Conservation (phyloP, 2,888 invertebrate species). For the Arge pagana region DNA sequence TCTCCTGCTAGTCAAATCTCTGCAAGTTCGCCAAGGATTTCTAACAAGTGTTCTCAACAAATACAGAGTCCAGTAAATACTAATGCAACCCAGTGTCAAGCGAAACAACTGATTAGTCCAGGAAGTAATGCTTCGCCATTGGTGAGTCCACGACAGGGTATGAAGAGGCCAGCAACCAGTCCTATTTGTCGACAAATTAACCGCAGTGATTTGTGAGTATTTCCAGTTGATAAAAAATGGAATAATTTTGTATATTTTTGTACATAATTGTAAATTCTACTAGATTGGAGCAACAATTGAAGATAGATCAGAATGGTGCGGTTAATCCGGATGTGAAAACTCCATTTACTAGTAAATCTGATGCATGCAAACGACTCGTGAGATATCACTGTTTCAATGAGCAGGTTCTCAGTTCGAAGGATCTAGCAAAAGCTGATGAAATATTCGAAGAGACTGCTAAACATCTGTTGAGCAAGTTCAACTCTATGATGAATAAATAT, state of each 20-base stretch:
- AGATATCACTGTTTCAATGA: conserved; percentile 78
- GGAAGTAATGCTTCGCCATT: conserved; percentile 37
- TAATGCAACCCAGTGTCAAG: conserved; percentile 28
- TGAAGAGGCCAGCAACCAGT: conserved; percentile 53
- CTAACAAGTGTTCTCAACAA: conserved; percentile 37
- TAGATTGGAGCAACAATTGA: conserved; percentile 76
- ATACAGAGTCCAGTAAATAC: conserved; percentile 39
- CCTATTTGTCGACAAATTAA: conserved; percentile 54
- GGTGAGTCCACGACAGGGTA: conserved; percentile 49
- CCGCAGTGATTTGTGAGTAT: conserved; percentile 54
- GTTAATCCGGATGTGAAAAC: conserved; percentile 74
- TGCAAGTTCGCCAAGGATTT: conserved; percentile 43
- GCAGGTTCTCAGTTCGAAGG: conserved; percentile 66
- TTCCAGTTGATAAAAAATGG: neutral
- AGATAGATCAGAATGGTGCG: conserved; percentile 76
- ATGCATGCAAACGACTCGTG: conserved; percentile 76
- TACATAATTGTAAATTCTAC: conserved; percentile 31
- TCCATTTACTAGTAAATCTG: conserved; percentile 72
- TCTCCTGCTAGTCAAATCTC: conserved; percentile 45
- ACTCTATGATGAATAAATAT: conserved; percentile 74
- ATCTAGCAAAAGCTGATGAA: conserved; percentile 71
- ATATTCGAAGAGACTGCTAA: conserved; percentile 71
- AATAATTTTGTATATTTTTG: conserved; percentile 25
- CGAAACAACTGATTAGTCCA: conserved; percentile 45
- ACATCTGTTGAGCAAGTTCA: conserved; percentile 72